Base-by-base conservation (phyloP, 2,113 vertebrate genomes). In the Anolis carolinensis region DNA sequence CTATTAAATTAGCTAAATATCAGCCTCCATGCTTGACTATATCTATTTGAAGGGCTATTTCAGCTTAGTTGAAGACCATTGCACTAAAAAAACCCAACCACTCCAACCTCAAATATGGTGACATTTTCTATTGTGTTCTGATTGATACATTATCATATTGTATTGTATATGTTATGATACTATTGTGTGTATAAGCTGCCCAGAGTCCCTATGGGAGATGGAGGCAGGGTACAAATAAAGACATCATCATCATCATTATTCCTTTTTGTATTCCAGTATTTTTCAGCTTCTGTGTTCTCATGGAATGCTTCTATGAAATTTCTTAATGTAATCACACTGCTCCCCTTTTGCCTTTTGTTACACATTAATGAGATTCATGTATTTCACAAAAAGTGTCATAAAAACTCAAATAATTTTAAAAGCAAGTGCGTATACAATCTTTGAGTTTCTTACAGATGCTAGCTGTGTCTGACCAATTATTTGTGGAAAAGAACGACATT, bases 381-480 rank as follows among this genome's bases (percentile, higher is more conserved):
- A 50, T 68, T 25, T 55, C 34, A 39, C 59, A 48, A n/a, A 50
- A 7, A 76, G 62, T 6, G 23, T 23, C 7, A 62, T 32, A 23
- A 14, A 72, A 10, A 30, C 18, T 79, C 23, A 86, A 62, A 63
- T 13, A 4, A 5, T 63, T 63, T 78, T n/a, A 81, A 81, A 70
- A 39, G 9, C 9, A 70, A 18, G 70, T 52, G 25, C 77, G 16
- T 16, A 85, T 52, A 34, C 16, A 55, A 30, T 25, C 39, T 65
- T 36, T 75, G 1, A n/a, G 65, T 70, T 78, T 76, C 10, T 78
- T 32, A 36, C 44, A 55, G 63, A 85, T 14, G 30, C 74, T 32
- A 44, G 3, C 44, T 88, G 27, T 85, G 55, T 20, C 30, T 36
- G 81, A 89, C 50, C n/a, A 36, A 10, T 76, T 85, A 82, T 71